A percentile compares a stretch with the other conserved stretches of the same genome.
Evolutionary conservation across 2,113 vertebrate species (phyloP).

Genomic region (Variabilichromis moorii): DNA sequence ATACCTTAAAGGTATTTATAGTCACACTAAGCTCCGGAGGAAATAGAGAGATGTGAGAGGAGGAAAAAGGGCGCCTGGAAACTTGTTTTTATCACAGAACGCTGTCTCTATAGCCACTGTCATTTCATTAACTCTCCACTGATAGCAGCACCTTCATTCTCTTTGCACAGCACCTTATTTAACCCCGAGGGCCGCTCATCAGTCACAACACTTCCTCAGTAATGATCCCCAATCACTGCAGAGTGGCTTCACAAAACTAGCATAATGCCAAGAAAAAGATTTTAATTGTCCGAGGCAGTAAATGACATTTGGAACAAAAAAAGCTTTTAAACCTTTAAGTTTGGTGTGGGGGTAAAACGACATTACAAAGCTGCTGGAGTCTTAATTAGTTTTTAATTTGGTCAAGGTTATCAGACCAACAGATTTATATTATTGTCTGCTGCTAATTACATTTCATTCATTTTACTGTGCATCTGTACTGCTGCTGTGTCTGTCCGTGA

Average conservation of each 20-base stretch:
- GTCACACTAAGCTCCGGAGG: neutral
- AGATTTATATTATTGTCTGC: neutral
- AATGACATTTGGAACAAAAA: neutral
- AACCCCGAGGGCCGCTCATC: neutral
- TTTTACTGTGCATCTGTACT: neutral
- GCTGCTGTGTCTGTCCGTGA: neutral
- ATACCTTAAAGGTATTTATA: neutral
- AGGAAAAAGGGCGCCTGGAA: neutral
- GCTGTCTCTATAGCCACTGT: neutral
- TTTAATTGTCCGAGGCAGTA: neutral
- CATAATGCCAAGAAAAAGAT: neutral
- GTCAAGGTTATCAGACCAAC: neutral
- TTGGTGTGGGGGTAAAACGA: neutral
- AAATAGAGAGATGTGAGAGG: neutral
- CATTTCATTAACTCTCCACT: slow-evolving; percentile 19
- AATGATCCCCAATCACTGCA: slow-evolving; percentile 3
- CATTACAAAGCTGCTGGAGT: neutral
- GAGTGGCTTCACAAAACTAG: neutral
- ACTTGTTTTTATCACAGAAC: neutral
- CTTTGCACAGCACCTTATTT: slow-evolving; percentile 8
- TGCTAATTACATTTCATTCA: neutral
- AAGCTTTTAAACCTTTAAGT: neutral
- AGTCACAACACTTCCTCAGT: slow-evolving; percentile 2
- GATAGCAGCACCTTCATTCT: slow-evolving; percentile 12
- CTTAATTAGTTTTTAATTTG: neutral